Conservation (phyloP, 2,113 vertebrate genomes). For the Indri indri region DNA sequence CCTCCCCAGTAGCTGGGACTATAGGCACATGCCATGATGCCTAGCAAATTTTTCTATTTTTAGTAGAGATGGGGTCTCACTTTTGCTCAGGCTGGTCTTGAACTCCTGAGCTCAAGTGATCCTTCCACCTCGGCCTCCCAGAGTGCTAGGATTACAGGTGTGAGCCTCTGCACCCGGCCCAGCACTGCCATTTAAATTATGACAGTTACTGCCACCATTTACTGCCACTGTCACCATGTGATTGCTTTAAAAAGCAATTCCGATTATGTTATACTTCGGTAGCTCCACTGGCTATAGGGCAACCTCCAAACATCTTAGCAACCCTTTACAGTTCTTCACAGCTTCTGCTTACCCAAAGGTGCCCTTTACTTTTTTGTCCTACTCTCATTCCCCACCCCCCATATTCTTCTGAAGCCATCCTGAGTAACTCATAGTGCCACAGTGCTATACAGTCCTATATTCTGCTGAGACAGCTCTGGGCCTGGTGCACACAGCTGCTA, state of each 20-base stretch:
- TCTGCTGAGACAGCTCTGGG: not conserved
- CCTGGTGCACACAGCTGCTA: not conserved
- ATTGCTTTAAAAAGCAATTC: not conserved
- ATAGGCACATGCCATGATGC: no score
- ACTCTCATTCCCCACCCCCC: not conserved
- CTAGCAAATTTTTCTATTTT: no score
- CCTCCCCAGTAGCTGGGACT: no score
- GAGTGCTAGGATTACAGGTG: no score
- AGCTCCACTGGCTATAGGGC: not conserved
- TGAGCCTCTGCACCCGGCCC: no score
- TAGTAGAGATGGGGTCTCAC: no score
- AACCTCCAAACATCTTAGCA: not conserved
- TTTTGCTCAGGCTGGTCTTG: no score
- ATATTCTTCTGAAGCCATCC: not conserved
- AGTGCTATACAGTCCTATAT: not conserved
- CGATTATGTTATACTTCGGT: not conserved
- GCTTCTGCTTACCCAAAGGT: not conserved
- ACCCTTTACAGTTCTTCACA: not conserved
- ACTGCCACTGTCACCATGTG: not conserved
- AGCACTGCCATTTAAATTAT: not conserved
- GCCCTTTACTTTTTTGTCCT: not conserved
- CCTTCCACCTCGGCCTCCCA: no score
- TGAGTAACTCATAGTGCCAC: not conserved
- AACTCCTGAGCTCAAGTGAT: no score
- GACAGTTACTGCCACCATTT: not conserved